These are phyloP conservation scores for Meiosimyza platycephala DNA, from an alignment of 2,888 invertebrate species.

Conservation along the genomic window DNA sequence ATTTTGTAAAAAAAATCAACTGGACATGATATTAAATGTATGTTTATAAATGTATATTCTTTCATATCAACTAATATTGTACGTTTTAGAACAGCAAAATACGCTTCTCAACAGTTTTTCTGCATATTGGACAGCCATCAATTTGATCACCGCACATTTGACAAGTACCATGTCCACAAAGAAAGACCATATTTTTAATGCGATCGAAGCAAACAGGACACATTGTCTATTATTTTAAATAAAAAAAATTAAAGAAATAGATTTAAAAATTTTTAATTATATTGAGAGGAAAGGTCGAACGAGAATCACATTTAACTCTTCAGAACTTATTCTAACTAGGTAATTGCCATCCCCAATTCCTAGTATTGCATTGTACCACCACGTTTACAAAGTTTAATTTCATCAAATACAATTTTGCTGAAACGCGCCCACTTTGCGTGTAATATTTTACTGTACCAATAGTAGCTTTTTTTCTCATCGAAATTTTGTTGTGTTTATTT, in stretches of 20 bases:
- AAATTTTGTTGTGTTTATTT: no score
- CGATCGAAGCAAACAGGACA: constrained; percentile 98
- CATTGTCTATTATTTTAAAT: constrained; percentile 79
- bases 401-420: no score
- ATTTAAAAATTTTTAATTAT: background rate
- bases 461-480: no score
- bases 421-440: no score
- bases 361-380: no score
- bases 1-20: no score
- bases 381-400: no score
- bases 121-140: constrained; percentile 96
- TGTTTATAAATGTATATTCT: background rate
- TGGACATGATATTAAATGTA: no score
- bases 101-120: constrained; percentile 95
- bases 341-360: no score
- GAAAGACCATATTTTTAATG: constrained; percentile 97
- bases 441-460: no score
- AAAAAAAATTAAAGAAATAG: background rate
- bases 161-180: constrained; percentile 97
- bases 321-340: no score
- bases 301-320: background rate
- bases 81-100: constrained; percentile 83
- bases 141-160: constrained; percentile 99
- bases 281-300: background rate
- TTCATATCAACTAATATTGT: background rate